Percentiles rank a stretch among this genome's conserved stretches.
phyloP scores from a whole-genome alignment of 2,888 invertebrate genomes.

The Craniophora ligustri region DNA sequence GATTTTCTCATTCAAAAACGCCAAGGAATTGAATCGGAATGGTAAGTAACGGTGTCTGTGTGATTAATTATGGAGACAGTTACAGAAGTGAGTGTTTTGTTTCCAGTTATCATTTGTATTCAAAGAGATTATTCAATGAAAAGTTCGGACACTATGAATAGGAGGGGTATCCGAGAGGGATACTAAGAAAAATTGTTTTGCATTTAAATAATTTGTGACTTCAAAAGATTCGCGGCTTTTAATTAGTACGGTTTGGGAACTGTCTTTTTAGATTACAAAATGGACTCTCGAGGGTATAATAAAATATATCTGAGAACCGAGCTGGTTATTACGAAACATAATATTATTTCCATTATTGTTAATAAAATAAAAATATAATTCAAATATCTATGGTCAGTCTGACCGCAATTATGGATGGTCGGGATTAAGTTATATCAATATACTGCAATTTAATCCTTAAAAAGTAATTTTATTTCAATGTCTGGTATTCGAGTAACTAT shows the following conservation, averaged over 20 bases:
- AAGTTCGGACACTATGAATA: constrained; percentile 52
- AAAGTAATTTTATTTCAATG: too few relatives aligned
- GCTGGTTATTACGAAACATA: too few relatives aligned
- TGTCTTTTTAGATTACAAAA: constrained; percentile 16
- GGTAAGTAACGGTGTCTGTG: constrained; percentile 61
- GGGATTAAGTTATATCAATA: too few relatives aligned
- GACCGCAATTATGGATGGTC: too few relatives aligned
- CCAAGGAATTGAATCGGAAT: constrained; percentile 72
- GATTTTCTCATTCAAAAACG: constrained; percentile 76
- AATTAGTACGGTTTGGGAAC: constrained; percentile 31
- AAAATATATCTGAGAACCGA: too few relatives aligned
- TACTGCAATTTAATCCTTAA: too few relatives aligned
- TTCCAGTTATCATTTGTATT: constrained; percentile 57
- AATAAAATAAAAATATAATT: too few relatives aligned
- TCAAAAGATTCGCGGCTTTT: constrained; percentile 40
- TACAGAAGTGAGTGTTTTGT: constrained; percentile 65
- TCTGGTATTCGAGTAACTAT: too few relatives aligned
- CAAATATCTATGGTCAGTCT: too few relatives aligned
- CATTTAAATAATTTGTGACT: constrained; percentile 43
- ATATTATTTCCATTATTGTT: too few relatives aligned
- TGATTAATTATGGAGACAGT: constrained; percentile 71
- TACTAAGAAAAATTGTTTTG: constrained; percentile 45
- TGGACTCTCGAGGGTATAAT: constrained; percentile 1
- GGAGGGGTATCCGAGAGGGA: constrained; percentile 26
- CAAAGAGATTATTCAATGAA: constrained; percentile 58